These are phyloP conservation scores for Aphelocoma californica DNA, from an alignment of 2,797 vertebrate species.

Conservation along the genomic window DNA sequence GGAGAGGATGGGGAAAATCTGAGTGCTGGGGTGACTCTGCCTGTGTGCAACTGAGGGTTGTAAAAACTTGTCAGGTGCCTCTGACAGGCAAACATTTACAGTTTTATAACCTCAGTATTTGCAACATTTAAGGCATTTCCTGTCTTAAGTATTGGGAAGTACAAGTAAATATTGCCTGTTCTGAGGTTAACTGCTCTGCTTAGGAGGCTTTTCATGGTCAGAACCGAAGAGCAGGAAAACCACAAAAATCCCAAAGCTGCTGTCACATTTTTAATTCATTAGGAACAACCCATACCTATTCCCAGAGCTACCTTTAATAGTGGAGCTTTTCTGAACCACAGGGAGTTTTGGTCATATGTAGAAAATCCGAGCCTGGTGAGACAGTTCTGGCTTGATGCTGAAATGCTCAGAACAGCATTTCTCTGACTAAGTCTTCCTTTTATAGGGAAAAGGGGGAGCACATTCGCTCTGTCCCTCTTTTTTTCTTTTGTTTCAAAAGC, in stretches of 20 bases:
- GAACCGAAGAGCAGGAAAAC: background rate
- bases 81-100: conserved; percentile 18
- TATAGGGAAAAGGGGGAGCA: background rate
- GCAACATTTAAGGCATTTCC: conserved; percentile 66
- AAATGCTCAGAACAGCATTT: background rate
- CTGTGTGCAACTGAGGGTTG: background rate
- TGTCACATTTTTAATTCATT: conserved; percentile 47
- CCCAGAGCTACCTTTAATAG: background rate
- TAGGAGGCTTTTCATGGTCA: conserved; percentile 17
- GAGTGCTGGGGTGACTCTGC: background rate
- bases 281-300: background rate
- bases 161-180: conserved; percentile 53
- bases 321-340: background rate
- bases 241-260: conserved; percentile 45
- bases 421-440: background rate
- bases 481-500: background rate
- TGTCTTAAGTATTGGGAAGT: conserved; percentile 41
- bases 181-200: conserved; percentile 36
- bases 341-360: background rate
- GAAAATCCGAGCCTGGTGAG: background rate
- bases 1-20: background rate
- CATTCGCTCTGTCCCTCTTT: background rate
- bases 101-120: conserved; percentile 64
- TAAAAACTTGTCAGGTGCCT: conserved; percentile 47
- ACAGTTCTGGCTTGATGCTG: background rate